Evolutionary conservation across 2,113 vertebrate species (phyloP).

Genomic region (Charadrius vociferus): DNA sequence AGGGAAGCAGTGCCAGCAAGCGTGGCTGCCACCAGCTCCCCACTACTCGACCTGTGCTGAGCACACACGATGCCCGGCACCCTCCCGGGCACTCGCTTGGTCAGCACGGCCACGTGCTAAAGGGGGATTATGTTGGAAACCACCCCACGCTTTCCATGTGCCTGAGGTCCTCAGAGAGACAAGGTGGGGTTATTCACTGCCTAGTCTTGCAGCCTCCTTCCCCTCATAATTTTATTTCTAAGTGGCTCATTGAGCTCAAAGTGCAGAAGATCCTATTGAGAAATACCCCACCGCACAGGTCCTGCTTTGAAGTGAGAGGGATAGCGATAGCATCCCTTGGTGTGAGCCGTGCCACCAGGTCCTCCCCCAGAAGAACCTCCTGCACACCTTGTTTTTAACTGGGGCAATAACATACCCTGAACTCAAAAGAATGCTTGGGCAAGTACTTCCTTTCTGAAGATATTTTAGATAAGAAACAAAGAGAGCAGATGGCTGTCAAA

Average conservation of each 20-base stretch:
- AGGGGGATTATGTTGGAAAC: neutral
- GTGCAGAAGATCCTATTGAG: neutral
- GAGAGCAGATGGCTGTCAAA: neutral
- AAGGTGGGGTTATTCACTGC: neutral
- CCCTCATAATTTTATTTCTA: neutral
- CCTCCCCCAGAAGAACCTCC: neutral
- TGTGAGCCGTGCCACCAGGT: neutral
- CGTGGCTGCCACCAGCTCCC: neutral
- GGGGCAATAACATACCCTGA: neutral
- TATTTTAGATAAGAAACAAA: neutral
- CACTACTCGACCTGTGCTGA: neutral
- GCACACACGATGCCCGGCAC: neutral
- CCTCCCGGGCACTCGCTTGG: fast-evolving
- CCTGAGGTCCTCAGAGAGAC: neutral
- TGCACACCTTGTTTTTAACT: neutral
- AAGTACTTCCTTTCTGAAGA: neutral
- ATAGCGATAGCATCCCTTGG: fast-evolving
- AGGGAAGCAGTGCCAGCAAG: neutral
- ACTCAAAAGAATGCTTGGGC: neutral
- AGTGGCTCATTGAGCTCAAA: neutral
- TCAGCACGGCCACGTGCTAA: fast-evolving
- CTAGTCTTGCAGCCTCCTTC: neutral
- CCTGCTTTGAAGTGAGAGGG: neutral
- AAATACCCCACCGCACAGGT: neutral
- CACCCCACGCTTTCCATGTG: fast-evolving